A percentile compares a stretch with the other conserved stretches of the same genome.
Evolutionary conservation across 2,888 invertebrate species (phyloP).

Genomic region (Brachycybe producta): DNA sequence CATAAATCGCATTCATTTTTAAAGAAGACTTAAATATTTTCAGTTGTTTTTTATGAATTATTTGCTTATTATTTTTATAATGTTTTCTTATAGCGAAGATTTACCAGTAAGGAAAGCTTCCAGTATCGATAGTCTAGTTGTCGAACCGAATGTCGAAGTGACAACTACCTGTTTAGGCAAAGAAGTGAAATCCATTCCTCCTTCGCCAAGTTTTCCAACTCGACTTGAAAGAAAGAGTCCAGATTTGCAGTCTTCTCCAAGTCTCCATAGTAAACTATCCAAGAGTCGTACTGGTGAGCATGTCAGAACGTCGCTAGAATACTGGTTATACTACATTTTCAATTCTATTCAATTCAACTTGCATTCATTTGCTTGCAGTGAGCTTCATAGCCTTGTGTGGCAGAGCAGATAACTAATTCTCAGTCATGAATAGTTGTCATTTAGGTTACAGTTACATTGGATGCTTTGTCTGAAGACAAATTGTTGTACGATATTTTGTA

Average conservation of each 20-base stretch:
- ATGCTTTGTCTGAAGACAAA: no score
- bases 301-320: no score
- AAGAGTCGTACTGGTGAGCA: conserved; percentile 22
- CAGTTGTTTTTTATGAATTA: not conserved
- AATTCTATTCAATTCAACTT: no score
- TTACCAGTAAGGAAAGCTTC: conserved; percentile 23
- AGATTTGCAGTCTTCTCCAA: conserved; percentile 23
- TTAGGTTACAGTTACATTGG: no score
- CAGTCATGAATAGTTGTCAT: no score
- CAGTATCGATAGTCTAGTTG: conserved; percentile 25
- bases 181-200: conserved; percentile 18
- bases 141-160: conserved; percentile 18
- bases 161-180: not conserved
- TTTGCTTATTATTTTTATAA: not conserved
- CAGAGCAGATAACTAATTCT: no score
- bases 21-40: not conserved
- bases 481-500: no score
- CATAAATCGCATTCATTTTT: not conserved
- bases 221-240: conserved; percentile 20
- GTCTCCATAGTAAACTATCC: conserved; percentile 23
- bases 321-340: no score
- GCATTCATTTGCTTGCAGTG: no score
- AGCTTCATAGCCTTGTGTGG: no score
- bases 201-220: conserved; percentile 22
- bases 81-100: conserved; percentile 14